phyloP scores from a whole-genome alignment of 2,113 vertebrate species.

The Microtus pennsylvanicus region DNA sequence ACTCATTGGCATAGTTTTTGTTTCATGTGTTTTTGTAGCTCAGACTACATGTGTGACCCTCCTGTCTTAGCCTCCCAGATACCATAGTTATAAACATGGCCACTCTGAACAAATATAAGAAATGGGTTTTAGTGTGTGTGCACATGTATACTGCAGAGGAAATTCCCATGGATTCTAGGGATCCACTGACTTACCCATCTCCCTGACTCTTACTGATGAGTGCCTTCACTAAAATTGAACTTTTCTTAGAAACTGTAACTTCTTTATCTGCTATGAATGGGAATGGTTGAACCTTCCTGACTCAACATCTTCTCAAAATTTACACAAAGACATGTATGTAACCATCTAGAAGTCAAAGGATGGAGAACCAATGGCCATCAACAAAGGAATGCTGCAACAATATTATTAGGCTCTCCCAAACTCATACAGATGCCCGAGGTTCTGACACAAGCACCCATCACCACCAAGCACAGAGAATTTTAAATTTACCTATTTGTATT shows the following conservation, averaged over 20 bases:
- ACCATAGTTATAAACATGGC: background rate
- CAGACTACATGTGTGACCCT: background rate
- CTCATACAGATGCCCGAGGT: background rate
- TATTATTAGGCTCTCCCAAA: background rate
- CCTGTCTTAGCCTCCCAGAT: background rate
- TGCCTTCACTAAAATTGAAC: background rate
- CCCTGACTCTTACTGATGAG: background rate
- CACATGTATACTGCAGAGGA: background rate
- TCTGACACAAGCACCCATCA: background rate
- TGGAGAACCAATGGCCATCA: background rate
- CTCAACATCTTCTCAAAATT: background rate
- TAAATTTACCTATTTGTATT: background rate
- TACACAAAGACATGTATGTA: background rate
- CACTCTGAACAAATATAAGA: no score
- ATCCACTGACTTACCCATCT: background rate
- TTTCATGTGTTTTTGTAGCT: background rate
- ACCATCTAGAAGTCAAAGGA: background rate
- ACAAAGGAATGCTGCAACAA: background rate
- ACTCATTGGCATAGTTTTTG: background rate
- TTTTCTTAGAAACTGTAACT: background rate
- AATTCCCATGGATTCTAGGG: background rate
- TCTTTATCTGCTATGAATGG: background rate
- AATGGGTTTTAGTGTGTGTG: background rate
- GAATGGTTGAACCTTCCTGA: no score
- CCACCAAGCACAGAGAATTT: background rate